Percentiles rank a stretch among this genome's conserved stretches.
Conservation (phyloP, 2,888 invertebrate genomes). For the Syrphus vitripennis region DNA sequence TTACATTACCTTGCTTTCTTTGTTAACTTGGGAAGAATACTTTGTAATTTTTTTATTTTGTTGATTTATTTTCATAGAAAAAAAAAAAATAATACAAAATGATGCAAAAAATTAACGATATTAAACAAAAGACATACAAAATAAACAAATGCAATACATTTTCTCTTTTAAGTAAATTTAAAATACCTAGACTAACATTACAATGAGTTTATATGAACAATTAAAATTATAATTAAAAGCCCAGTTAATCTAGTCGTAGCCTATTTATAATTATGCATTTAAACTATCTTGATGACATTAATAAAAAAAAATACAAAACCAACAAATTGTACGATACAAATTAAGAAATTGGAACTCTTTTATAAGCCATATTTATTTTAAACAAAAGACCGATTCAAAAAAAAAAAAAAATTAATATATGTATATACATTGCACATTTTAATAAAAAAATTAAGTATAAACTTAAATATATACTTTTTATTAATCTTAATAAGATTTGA, state of each 20-base stretch:
- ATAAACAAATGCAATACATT: conserved; percentile 53
- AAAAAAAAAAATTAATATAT: too few relatives aligned
- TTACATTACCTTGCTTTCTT: neutral
- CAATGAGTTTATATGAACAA: conserved; percentile 10
- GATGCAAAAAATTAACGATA: conserved; percentile 1
- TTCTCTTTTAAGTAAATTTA: conserved; percentile 39
- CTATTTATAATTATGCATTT: neutral
- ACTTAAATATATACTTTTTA: neutral
- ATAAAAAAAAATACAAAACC: too few relatives aligned
- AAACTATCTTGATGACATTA: neutral
- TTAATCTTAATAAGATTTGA: neutral
- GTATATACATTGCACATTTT: neutral
- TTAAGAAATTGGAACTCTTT: neutral
- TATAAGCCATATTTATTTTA: neutral
- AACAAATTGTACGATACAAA: too few relatives aligned
- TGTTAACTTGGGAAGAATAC: too few relatives aligned
- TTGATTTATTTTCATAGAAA: conserved; percentile 46
- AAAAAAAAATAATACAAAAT: conserved; percentile 32
- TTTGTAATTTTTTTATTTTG: neutral
- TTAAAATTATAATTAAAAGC: neutral
- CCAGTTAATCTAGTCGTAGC: neutral
- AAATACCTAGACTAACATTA: neutral
- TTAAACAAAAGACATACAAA: conserved; percentile 7
- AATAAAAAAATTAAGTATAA: neutral
- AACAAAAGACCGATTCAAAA: neutral